These are phyloP conservation scores for Muscina levida DNA, from an alignment of 2,888 invertebrate genomes.

Conservation along the genomic window DNA sequence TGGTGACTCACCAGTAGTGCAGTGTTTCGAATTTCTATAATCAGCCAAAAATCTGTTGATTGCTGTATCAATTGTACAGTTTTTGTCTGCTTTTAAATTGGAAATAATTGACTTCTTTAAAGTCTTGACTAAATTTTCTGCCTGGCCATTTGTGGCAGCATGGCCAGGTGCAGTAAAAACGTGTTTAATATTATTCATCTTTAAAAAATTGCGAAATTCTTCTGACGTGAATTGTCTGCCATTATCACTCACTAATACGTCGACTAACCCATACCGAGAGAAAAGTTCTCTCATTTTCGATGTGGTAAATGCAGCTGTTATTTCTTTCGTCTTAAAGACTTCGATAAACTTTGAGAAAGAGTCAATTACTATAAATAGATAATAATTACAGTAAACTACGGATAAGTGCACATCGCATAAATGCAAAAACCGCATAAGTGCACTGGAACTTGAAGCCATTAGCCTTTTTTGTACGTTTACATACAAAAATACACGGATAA, in stretches of 20 bases:
- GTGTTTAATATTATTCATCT: too few species aligned
- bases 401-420: too few species aligned
- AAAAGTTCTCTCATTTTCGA: slow-evolving; percentile 36
- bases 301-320: slow-evolving; percentile 38
- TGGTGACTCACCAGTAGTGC: slow-evolving; percentile 11
- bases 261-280: slow-evolving; percentile 26
- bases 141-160: too few species aligned
- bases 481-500: too few species aligned
- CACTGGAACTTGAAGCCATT: too few species aligned
- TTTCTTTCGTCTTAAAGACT: slow-evolving; percentile 38
- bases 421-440: too few species aligned
- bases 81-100: not conserved
- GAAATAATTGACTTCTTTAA: slow-evolving; percentile 32
- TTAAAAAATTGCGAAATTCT: too few species aligned
- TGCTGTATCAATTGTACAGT: not conserved
- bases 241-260: too few species aligned
- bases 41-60: slow-evolving; percentile 20
- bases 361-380: not conserved
- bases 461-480: too few species aligned
- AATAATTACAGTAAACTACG: too few species aligned
- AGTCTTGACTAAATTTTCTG: slow-evolving; percentile 31
- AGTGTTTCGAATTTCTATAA: slow-evolving; percentile 21
- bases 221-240: too few species aligned
- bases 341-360: too few species aligned
- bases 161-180: slow-evolving; percentile 25